Evolutionary conservation across 2,888 invertebrate genomes (phyloP).

Genomic region (Pseudeuparius sepicola): DNA sequence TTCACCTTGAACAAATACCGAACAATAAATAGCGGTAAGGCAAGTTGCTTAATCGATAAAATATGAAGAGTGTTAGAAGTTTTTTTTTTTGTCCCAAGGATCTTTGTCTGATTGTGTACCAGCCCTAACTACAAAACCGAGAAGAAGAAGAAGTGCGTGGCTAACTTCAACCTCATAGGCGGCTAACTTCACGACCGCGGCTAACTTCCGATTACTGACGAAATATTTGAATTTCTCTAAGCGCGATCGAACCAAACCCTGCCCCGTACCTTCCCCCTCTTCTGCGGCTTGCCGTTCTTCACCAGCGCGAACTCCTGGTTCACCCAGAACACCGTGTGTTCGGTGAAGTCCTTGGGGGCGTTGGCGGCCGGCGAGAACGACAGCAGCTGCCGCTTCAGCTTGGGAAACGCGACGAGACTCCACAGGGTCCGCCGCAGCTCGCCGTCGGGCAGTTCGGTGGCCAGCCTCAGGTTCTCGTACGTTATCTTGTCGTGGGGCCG

Average conservation of each 20-base stretch:
- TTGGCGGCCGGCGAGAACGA: slow-evolving; percentile 70
- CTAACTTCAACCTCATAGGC: too few relatives aligned
- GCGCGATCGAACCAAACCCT: too few relatives aligned
- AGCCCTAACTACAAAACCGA: too few relatives aligned
- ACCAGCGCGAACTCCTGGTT: slow-evolving; percentile 94
- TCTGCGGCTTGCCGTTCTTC: slow-evolving; percentile 91
- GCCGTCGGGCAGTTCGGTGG: slow-evolving; percentile 93
- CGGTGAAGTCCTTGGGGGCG: slow-evolving; percentile 88
- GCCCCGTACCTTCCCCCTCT: slow-evolving; percentile 71
- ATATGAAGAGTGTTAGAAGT: too few relatives aligned
- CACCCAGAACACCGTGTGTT: slow-evolving; percentile 89
- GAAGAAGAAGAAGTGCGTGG: too few relatives aligned
- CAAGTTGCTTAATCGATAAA: too few relatives aligned
- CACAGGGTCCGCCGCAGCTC: slow-evolving; percentile 91
- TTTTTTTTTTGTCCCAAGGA: too few relatives aligned
- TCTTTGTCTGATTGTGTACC: too few relatives aligned
- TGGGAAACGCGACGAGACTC: slow-evolving; percentile 93
- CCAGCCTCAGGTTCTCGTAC: slow-evolving; percentile 89
- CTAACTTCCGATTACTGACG: too few relatives aligned
- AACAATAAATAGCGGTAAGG: too few relatives aligned
- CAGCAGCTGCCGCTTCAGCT: slow-evolving; percentile 86
- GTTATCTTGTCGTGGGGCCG: slow-evolving; percentile 84
- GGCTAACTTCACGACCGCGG: too few relatives aligned
- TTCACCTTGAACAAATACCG: slow-evolving; percentile 54
- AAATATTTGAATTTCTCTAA: too few relatives aligned